These are phyloP conservation scores for Andrena camellia DNA, from an alignment of 2,888 invertebrate genomes.

Conservation along the genomic window DNA sequence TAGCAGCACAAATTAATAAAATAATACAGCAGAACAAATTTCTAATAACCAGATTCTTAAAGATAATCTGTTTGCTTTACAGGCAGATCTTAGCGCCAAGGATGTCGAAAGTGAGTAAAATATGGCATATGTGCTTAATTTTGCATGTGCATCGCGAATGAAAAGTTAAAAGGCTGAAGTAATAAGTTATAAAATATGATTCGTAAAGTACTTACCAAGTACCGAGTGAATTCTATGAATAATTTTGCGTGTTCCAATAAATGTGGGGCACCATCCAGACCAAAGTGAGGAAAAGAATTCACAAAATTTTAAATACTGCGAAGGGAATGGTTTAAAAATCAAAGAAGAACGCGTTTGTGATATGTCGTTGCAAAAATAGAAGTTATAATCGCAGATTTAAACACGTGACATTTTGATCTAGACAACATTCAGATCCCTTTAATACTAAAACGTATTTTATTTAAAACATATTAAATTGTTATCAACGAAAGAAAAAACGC, in stretches of 20 bases:
- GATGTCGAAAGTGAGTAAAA: conserved; percentile 95
- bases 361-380: not conserved
- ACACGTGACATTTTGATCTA: not conserved
- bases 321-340: conserved; percentile 8
- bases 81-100: conserved; percentile 95
- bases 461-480: not conserved
- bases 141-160: conserved; percentile 12
- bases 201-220: conserved; percentile 22
- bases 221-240: conserved; percentile 40
- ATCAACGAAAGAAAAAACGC: too few species aligned
- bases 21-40: not conserved
- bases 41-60: not conserved
- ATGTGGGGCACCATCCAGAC: conserved; percentile 10
- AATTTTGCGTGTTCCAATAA: not conserved
- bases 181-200: not conserved
- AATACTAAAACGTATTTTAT: not conserved
- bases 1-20: too few species aligned
- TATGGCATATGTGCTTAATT: conserved; percentile 25
- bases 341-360: conserved; percentile 2
- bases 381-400: not conserved
- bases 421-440: not conserved
- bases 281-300: conserved; percentile 19
- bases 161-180: too few species aligned
- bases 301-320: conserved; percentile 25
- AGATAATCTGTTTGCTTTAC: conserved; percentile 83